Base-by-base conservation (phyloP, 2,888 invertebrate genomes). In the Lepidocyrtoides sp. region DNA sequence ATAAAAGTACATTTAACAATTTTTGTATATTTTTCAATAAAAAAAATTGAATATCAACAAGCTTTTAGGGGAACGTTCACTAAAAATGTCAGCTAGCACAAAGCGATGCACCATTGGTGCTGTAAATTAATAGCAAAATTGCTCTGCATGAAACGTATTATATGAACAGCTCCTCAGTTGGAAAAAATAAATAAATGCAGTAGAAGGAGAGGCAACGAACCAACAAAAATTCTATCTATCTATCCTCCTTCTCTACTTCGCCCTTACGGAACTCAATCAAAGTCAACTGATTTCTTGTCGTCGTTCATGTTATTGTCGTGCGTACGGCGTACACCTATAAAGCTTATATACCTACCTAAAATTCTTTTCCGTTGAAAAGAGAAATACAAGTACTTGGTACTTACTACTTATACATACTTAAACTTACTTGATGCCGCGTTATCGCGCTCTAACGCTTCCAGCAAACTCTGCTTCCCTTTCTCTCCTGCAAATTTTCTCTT, bases 181-280 rank as follows among this genome's bases (percentile, higher is more conserved):
- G 10, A 41, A 41, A 41, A n/a, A n/a, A n/a, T n/a, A n/a, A n/a
- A n/a, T n/a, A n/a, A n/a, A n/a, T n/a, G 29, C 32, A 77, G 51
- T 1, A 23, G 10, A 44, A 51, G 51, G 29, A 60, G 54, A 77
- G 86, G 86, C 75, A 86, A 86, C 72, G 85, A 85, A 85, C 36
- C 72, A 79, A 63, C 32, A 79, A 23, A 26, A 63, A 29, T 23
- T 14, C 36, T 48, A 63, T 41, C 48, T 66, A 54, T 88, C 51
- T 29, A 44, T 87, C 81, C n/a, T 23, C 26, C 23, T 17, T 20
- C 60, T 3, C 60, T 60, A 26, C 2, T 29, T 26, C 75, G 44
- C 51, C 87, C 44, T 36, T 69, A 69, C 20, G 60, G 69, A 92
- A 82, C 92, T 93, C 93, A 91, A 93, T 93, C 93, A 93, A 93